Conservation (phyloP, 2,888 invertebrate species). For the Galeopsomyia nigrocyanea region DNA sequence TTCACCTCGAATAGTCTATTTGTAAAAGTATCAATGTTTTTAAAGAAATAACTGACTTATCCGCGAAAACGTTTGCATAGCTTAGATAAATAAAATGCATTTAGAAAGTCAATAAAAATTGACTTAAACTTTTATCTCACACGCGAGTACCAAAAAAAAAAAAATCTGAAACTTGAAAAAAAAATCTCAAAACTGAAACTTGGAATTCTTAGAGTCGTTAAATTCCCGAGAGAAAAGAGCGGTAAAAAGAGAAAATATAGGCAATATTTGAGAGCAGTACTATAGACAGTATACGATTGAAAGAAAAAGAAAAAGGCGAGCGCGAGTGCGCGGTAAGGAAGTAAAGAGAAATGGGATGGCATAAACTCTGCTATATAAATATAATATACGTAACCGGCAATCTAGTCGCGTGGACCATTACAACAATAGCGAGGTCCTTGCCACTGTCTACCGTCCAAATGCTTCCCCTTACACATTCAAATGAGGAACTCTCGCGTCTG, state of each 20-base stretch:
- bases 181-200: no score
- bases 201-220: constrained; percentile 2
- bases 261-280: no score
- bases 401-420: constrained; percentile 22
- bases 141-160: no score
- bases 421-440: constrained; percentile 35
- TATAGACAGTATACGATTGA: neutral
- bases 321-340: no score
- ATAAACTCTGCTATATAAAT: constrained; percentile 12
- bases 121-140: no score
- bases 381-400: constrained; percentile 7
- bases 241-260: constrained; percentile 15
- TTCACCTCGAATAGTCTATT: no score
- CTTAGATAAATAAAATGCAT: no score
- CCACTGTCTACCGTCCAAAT: neutral
- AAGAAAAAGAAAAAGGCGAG: constrained; percentile 33
- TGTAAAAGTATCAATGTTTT: no score
- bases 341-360: neutral
- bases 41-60: no score
- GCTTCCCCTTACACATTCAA: constrained; percentile 32
- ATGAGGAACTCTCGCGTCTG: constrained; percentile 23
- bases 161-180: no score
- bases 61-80: no score
- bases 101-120: no score
- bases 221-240: constrained; percentile 14